Evolutionary conservation across 2,888 invertebrate genomes (phyloP), one percentile per base, ranked within the genome.

Genomic region (Synanthedon formicaeformis): DNA sequence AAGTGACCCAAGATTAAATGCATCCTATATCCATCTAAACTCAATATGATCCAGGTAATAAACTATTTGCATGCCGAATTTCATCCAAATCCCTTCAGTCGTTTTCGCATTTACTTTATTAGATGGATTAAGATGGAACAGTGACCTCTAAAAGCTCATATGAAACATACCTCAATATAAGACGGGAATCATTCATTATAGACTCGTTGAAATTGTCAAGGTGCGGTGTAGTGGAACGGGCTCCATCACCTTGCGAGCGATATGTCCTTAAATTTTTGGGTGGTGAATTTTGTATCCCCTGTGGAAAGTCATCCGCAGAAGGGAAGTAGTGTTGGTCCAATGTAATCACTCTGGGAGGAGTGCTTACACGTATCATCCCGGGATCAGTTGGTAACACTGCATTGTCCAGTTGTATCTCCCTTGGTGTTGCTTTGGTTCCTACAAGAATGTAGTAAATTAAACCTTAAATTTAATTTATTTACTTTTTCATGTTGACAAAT

Each of bases 281-380:
- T 1, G 87, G 85, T 13, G 86, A 84, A 55, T 73, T 75, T 13
- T 75, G 75, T 16, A 68, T 56, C 49, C 73, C 72, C 40, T 59
- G 64, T 3, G 73, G 77, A 57, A 81, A 84, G 60, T 91, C 90
- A 61, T 90, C 89, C 57, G 90, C 91, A 27, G 93, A 90, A 41
- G 95, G 94, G 69, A 94, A 95, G 60, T 92, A 93, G 71, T 95
- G 94, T 67, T 94, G 94, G 64, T 95, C 94, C 53, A 97, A 87
- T 11, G 96, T 97, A 53, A 97, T 92, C 16, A 93, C 92, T 64
- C 96, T 90, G 11, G 97, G 97, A 4, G 97, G 97, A 16, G 97
- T 97, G 81, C 94, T 91, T 51, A 97, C 94, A 58, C 95, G 90
- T 52, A 95, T 90, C 81, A 92, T 91, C 14, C 91, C 90, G 41